A percentile compares a stretch with the other conserved stretches of the same genome.
These are phyloP conservation scores for Drosophila yooni DNA, from an alignment of 2,888 invertebrate genomes.

Conservation along the genomic window DNA sequence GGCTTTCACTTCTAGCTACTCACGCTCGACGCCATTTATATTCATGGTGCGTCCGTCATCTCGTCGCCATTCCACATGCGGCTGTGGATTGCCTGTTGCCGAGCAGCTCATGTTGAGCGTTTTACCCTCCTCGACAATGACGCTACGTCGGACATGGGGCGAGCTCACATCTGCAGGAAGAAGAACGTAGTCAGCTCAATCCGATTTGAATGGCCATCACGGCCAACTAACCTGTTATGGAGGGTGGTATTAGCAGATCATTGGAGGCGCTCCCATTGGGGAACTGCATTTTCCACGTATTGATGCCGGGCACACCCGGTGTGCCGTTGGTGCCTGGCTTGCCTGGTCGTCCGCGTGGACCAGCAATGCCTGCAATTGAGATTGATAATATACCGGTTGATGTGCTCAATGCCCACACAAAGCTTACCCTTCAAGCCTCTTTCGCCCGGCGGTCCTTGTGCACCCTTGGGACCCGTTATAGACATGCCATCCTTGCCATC, in stretches of 20 bases:
- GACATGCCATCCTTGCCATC: conserved; percentile 88
- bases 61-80: conserved; percentile 91
- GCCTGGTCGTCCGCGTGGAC: conserved; percentile 90
- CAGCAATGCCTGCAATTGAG: conserved; percentile 84
- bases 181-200: background rate
- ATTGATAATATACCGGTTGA: background rate
- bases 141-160: conserved; percentile 85
- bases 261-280: conserved; percentile 87
- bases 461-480: conserved; percentile 89
- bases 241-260: conserved; percentile 93
- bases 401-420: background rate
- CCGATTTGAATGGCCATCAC: too few relatives aligned
- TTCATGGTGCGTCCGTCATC: conserved; percentile 88
- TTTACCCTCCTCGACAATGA: conserved; percentile 92
- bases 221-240: conserved; percentile 88
- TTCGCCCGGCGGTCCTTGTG: conserved; percentile 88
- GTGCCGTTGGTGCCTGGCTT: conserved; percentile 90
- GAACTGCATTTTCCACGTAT: conserved; percentile 89
- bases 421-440: conserved; percentile 89
- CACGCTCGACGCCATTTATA: conserved; percentile 89
- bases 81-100: conserved; percentile 91
- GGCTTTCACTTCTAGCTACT: conserved; percentile 49
- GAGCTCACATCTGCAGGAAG: conserved; percentile 75
- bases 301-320: conserved; percentile 92
- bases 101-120: conserved; percentile 93